These are phyloP conservation scores for Hoplostethus mediterraneus DNA, from an alignment of 2,797 vertebrate species.

Conservation along the genomic window DNA sequence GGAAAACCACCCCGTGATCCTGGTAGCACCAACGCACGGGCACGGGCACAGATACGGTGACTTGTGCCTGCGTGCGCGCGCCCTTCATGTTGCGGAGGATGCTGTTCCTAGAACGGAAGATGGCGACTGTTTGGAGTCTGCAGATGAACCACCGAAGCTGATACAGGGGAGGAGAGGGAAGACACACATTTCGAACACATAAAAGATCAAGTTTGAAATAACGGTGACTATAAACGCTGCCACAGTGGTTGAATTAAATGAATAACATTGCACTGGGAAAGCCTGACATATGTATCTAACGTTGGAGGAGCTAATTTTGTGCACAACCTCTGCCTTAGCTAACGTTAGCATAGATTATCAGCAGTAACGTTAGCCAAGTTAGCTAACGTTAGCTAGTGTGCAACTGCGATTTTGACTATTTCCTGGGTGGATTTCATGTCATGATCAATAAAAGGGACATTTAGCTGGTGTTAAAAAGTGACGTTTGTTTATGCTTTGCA, in stretches of 20 bases:
- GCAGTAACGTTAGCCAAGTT: slow-evolving; percentile 21
- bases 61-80: slow-evolving; percentile 57
- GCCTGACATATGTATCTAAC: slow-evolving; percentile 32
- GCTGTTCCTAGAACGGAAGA: slow-evolving; percentile 78
- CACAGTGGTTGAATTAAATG: background rate
- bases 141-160: slow-evolving; percentile 80
- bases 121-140: slow-evolving; percentile 85
- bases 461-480: background rate
- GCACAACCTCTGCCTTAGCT: slow-evolving; percentile 38
- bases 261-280: slow-evolving; percentile 24
- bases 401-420: slow-evolving; percentile 16
- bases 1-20: slow-evolving; percentile 48
- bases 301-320: slow-evolving; percentile 26
- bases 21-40: background rate
- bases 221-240: slow-evolving; percentile 59
- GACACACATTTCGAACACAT: slow-evolving; percentile 35
- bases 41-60: background rate
- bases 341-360: slow-evolving; percentile 70
- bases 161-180: slow-evolving; percentile 74
- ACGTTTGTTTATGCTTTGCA: background rate
- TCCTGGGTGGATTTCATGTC: slow-evolving; percentile 20
- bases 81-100: slow-evolving; percentile 64
- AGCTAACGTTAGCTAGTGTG: slow-evolving; percentile 34
- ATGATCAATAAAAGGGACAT: background rate
- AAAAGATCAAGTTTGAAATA: slow-evolving; percentile 46